A percentile compares a stretch with the other conserved stretches of the same genome.
Evolutionary conservation across 2,113 vertebrate species (phyloP).

Genomic region (Percina caprodes): DNA sequence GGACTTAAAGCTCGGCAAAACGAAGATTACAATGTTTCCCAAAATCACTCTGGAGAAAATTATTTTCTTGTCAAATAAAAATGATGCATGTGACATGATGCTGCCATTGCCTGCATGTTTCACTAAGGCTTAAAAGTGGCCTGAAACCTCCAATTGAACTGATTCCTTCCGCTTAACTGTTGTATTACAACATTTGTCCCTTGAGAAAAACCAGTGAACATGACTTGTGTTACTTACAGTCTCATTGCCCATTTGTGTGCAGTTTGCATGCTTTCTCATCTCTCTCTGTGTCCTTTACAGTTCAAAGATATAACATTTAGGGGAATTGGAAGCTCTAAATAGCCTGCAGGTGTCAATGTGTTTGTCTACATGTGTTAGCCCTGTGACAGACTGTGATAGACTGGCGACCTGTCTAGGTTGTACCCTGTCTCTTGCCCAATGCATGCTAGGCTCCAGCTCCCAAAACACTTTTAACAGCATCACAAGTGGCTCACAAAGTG

Average conservation of each 20-base stretch:
- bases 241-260: conserved; percentile 11
- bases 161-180: conserved; percentile 1
- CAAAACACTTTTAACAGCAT: neutral
- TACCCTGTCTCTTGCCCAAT: neutral
- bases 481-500: neutral
- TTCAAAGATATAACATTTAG: conserved; percentile 4
- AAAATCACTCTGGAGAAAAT: conserved; percentile 31
- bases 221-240: conserved; percentile 1
- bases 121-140: conserved; percentile 26
- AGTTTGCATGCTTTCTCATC: conserved; percentile 6
- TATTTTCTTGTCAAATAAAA: conserved; percentile 16
- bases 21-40: conserved; percentile 31
- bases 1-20: conserved; percentile 15
- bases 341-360: neutral
- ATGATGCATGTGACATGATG: conserved; percentile 2
- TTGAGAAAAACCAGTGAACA: conserved; percentile 8
- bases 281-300: neutral
- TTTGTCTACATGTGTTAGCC: conserved; percentile 9
- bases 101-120: neutral
- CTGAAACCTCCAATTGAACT: conserved; percentile 36
- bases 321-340: neutral
- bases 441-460: neutral
- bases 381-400: neutral
- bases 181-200: conserved; percentile 17
- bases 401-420: neutral